phyloP scores from a whole-genome alignment of 2,888 invertebrate species.

The Nasonovia ribisnigri region DNA sequence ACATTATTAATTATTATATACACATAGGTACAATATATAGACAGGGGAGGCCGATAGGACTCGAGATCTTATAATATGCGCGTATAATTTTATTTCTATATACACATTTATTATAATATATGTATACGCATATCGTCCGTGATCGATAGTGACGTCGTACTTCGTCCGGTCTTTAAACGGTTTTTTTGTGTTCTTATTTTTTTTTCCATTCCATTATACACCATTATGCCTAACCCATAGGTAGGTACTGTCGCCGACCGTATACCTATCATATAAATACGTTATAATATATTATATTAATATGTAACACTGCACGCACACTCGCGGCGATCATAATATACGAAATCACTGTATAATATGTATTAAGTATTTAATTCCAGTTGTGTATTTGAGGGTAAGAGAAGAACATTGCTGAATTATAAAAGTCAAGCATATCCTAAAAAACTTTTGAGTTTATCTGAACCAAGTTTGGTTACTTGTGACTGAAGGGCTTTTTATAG shows the following conservation, averaged over 20 bases:
- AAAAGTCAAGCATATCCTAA: too few species aligned
- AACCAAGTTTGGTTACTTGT: too few species aligned
- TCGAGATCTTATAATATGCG: conserved; percentile 2
- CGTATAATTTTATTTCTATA: background rate
- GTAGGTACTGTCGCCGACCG: background rate
- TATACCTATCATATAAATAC: background rate
- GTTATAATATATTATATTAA: background rate
- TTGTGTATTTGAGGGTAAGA: too few species aligned
- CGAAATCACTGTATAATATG: too few species aligned
- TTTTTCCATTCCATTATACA: background rate
- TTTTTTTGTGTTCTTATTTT: background rate
- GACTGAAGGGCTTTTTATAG: too few species aligned
- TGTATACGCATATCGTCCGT: background rate
- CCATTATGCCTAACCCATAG: background rate
- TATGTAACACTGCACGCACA: background rate
- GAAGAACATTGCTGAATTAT: too few species aligned
- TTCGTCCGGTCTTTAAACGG: background rate
- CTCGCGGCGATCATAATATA: background rate
- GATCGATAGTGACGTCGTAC: conserved; percentile 43
- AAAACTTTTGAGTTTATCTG: too few species aligned
- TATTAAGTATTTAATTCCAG: too few species aligned
- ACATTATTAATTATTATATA: background rate
- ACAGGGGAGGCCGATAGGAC: background rate
- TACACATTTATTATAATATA: background rate
- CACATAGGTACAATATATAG: background rate